Evolutionary conservation across 1,140 invertebrate genomes (phyloP).

Genomic region (Zaprionus taronus): DNA sequence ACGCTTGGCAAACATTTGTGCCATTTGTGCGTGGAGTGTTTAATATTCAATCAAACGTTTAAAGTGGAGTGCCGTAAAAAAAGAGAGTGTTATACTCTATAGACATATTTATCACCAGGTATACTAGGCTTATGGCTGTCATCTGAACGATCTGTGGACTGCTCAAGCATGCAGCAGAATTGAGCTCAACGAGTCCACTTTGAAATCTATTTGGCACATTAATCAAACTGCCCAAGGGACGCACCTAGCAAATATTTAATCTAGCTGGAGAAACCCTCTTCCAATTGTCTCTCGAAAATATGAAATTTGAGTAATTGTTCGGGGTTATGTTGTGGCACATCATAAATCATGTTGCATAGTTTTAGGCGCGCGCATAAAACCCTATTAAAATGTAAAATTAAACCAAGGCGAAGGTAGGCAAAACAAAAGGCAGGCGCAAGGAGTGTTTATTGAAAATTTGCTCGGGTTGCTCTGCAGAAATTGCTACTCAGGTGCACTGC

Average conservation of each 20-base stretch:
- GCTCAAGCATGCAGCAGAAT: constrained; percentile 13
- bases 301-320: constrained; percentile 82
- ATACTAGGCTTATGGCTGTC: background rate
- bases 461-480: constrained; percentile 25
- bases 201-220: constrained; percentile 53
- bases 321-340: constrained; percentile 65
- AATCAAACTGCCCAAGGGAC: constrained; percentile 63
- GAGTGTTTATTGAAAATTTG: constrained; percentile 62
- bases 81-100: background rate
- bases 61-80: background rate
- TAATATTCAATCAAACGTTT: background rate
- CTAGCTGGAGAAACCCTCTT: constrained; percentile 59
- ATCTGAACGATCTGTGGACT: constrained; percentile 3
- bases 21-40: background rate
- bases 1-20: constrained; percentile 5
- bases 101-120: background rate
- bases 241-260: constrained; percentile 72
- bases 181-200: constrained; percentile 23
- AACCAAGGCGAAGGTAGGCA: constrained; percentile 20
- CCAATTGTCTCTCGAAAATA: constrained; percentile 48
- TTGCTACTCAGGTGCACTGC: constrained; percentile 33
- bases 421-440: constrained; percentile 20
- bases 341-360: constrained; percentile 81
- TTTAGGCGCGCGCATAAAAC: constrained; percentile 70
- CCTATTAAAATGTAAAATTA: constrained; percentile 80